Conservation (phyloP, 2,888 invertebrate genomes). For the Hemaris fuciformis region DNA sequence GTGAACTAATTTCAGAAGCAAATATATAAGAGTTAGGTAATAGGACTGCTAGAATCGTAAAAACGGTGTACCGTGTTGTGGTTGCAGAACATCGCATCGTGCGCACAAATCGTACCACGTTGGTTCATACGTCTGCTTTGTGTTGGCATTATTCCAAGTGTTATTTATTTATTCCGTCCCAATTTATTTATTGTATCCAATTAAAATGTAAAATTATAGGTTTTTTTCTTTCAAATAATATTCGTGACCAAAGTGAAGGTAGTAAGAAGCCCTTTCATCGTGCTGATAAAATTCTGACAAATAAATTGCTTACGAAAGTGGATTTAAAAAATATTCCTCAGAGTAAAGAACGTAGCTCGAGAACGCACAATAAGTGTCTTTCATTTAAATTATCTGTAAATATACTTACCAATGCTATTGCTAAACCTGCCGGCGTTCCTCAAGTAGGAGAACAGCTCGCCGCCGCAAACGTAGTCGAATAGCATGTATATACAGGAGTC, state of each 20-base stretch:
- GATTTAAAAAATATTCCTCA: not conserved
- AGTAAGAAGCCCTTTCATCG: not conserved
- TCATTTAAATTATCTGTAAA: not conserved
- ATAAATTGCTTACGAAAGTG: not conserved
- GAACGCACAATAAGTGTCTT: not conserved
- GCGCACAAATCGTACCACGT: slow-evolving; percentile 35
- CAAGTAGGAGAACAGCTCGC: slow-evolving; percentile 97
- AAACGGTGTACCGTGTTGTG: slow-evolving; percentile 32
- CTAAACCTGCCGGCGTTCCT: slow-evolving; percentile 95
- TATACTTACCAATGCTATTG: slow-evolving; percentile 85
- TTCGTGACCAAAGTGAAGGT: not conserved
- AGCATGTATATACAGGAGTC: slow-evolving; percentile 97
- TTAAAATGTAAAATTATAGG: slow-evolving; percentile 22
- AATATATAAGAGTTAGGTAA: not conserved
- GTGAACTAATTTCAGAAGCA: not conserved
- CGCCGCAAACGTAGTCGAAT: slow-evolving; percentile 97
- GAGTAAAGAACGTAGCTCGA: not conserved
- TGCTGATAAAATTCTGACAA: not conserved
- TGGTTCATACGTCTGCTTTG: slow-evolving; percentile 25
- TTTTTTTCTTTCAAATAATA: slow-evolving; percentile 3
- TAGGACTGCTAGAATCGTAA: too few species aligned
- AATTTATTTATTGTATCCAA: slow-evolving; percentile 60
- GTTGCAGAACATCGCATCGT: slow-evolving; percentile 36
- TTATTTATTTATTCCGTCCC: slow-evolving; percentile 58
- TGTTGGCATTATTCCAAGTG: slow-evolving; percentile 51